These are phyloP conservation scores for Drosophila antonietae DNA, from an alignment of 2,888 invertebrate genomes.

Conservation along the genomic window DNA sequence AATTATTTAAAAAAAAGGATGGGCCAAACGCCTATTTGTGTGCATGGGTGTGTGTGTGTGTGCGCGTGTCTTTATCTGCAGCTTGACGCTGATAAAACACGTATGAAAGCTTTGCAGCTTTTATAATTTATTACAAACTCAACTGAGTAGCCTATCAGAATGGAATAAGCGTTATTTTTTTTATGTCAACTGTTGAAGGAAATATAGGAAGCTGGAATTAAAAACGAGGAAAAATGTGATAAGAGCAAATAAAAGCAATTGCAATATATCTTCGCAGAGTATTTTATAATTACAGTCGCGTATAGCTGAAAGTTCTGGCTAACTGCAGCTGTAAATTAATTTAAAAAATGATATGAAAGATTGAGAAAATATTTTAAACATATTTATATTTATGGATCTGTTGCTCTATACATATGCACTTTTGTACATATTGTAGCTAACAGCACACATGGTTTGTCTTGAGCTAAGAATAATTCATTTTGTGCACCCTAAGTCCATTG, in stretches of 20 bases:
- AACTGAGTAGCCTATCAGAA: not conserved
- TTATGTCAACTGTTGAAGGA: slow-evolving; percentile 3
- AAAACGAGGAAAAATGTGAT: not conserved
- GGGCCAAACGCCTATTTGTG: not conserved
- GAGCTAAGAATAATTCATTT: not conserved
- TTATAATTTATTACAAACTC: slow-evolving; percentile 6
- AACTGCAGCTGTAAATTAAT: not conserved
- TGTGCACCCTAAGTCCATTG: not conserved
- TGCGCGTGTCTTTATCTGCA: slow-evolving; percentile 3
- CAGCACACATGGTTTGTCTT: not conserved
- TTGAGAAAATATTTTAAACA: not conserved
- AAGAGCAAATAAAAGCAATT: not conserved
- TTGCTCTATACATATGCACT: not conserved
- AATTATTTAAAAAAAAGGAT: slow-evolving; percentile 12
- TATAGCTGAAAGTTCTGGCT: not conserved
- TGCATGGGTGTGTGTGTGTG: not conserved
- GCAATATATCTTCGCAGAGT: not conserved
- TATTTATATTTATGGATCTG: not conserved
- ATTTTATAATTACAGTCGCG: not conserved
- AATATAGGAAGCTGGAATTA: slow-evolving; percentile 3
- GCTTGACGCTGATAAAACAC: slow-evolving; percentile 48
- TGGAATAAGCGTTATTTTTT: not conserved
- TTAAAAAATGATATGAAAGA: not conserved
- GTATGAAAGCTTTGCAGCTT: slow-evolving; percentile 26
- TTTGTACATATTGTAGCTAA: not conserved